Conservation (phyloP, 1,140 invertebrate species). For the Aphelenchoides besseyi region DNA sequence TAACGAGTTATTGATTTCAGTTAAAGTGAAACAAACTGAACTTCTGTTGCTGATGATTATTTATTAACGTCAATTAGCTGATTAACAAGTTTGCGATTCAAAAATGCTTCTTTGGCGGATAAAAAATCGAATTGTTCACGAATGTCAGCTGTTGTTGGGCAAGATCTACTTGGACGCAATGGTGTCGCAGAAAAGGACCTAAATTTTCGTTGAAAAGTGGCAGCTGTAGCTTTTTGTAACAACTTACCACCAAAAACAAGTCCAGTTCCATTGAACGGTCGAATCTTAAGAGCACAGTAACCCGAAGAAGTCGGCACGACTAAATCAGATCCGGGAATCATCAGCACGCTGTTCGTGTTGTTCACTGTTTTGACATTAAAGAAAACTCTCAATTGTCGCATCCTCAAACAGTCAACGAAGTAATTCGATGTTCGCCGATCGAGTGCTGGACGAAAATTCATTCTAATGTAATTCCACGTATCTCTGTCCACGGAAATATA, state of each 20-base stretch:
- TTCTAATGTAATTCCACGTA: constrained; percentile 4
- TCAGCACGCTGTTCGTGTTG: not conserved
- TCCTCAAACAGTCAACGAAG: not conserved
- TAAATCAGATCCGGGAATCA: not conserved
- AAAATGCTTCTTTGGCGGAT: too few species aligned
- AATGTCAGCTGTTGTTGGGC: not conserved
- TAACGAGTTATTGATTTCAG: too few species aligned
- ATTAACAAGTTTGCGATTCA: too few species aligned
- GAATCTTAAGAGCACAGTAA: constrained; percentile 2
- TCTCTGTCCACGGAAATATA: not conserved
- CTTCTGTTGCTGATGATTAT: too few species aligned
- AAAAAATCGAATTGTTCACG: constrained; percentile 1
- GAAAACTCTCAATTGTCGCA: not conserved
- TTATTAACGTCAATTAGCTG: too few species aligned
- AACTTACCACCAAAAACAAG: not conserved
- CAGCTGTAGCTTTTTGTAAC: too few species aligned
- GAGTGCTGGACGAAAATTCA: not conserved
- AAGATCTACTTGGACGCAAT: constrained; percentile 13
- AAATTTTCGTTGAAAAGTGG: too few species aligned
- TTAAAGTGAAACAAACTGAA: too few species aligned
- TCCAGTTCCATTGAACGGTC: not conserved
- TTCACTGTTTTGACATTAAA: not conserved
- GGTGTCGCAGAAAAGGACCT: constrained; percentile 7
- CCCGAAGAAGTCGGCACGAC: not conserved
- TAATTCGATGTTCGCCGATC: not conserved